Evolutionary conservation across 2,888 invertebrate genomes (phyloP).

Genomic region (Azorinus chamasolen): DNA sequence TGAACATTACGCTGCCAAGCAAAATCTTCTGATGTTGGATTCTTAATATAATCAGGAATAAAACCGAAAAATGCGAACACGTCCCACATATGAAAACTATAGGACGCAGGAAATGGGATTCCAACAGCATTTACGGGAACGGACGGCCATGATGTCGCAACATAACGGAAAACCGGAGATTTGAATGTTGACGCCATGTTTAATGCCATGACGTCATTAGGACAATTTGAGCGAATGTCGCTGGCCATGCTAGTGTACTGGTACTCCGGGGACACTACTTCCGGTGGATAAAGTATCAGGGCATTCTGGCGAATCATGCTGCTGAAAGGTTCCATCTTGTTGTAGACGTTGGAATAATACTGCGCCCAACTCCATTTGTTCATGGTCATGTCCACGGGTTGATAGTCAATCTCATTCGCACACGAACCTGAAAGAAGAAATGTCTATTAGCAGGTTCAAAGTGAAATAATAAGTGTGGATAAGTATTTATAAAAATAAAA

Average conservation of each 20-base stretch:
- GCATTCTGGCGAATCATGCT: conserved; percentile 61
- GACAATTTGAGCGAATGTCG: conserved; percentile 79
- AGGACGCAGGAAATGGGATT: conserved; percentile 58
- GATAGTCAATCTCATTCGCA: conserved; percentile 78
- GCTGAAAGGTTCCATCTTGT: conserved; percentile 75
- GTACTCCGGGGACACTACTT: conserved; percentile 69
- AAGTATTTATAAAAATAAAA: too few relatives aligned
- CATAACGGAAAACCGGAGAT: conserved; percentile 75
- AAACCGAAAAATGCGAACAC: conserved; percentile 75
- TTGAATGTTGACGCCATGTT: conserved; percentile 60
- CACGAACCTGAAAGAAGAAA: conserved; percentile 70
- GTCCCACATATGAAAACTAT: conserved; percentile 79
- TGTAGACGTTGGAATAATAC: conserved; percentile 74
- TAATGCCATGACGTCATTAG: conserved; percentile 70
- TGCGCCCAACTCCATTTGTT: conserved; percentile 76
- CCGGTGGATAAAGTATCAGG: conserved; percentile 65
- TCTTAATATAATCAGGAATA: conserved; percentile 62
- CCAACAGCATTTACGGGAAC: conserved; percentile 64
- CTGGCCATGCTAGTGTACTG: conserved; percentile 80
- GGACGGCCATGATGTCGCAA: conserved; percentile 75
- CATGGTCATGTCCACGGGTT: conserved; percentile 69
- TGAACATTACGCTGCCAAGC: conserved; percentile 70
- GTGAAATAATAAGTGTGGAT: too few relatives aligned
- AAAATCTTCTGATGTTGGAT: conserved; percentile 65
- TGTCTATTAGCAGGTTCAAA: too few relatives aligned